Evolutionary conservation across 1,140 invertebrate genomes (phyloP), one percentile per base, ranked within the genome.

Genomic region (Sipha flava): DNA sequence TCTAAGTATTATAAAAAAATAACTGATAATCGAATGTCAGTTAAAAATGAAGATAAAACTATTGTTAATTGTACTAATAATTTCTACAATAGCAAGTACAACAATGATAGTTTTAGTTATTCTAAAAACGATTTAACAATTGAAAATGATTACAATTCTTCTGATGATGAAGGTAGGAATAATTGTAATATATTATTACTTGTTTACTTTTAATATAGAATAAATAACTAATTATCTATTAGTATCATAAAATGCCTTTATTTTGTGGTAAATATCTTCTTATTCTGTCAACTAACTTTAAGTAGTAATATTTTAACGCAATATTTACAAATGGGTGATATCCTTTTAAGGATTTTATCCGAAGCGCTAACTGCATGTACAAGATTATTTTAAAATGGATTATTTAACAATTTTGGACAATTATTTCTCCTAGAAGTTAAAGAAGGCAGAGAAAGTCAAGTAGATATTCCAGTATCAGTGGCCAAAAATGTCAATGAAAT

Each of bases 1-100:
- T 85, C 84, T 3, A 87, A 84, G 82, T 75, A 80, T 66, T 75
- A 75, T 23, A 75, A 77, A 75, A 72, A 72, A 59, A 47, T 59
- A 23, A 80, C 47, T 12, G 79, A 43, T 29, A 66, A 31, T 49
- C 37, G 54, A 31, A 4, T 66, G 18, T 52, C 47, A 47, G 18
- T 26, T 40, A 77, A 77, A 57, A 77, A 59, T 47, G 73, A 77
- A 57, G 73, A 57, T 23, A 57, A 59, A 18, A 5, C 31, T 43
- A 10, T 52, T 37, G 29, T 37, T 10, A 75, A 75, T 23, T 37
- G 31, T 52, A 40, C 21, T 57, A 54, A 52, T 59, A 77, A 77
- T 57, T 40, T 43, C 14, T 57, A 77, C 34, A 77, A 77, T 14
- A 57, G n/a, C 21, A 75, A 75, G n/a, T 75, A 75, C 31, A 52